Base-by-base conservation (phyloP, 2,888 invertebrate species). In the Drosophila paucipuncta region DNA sequence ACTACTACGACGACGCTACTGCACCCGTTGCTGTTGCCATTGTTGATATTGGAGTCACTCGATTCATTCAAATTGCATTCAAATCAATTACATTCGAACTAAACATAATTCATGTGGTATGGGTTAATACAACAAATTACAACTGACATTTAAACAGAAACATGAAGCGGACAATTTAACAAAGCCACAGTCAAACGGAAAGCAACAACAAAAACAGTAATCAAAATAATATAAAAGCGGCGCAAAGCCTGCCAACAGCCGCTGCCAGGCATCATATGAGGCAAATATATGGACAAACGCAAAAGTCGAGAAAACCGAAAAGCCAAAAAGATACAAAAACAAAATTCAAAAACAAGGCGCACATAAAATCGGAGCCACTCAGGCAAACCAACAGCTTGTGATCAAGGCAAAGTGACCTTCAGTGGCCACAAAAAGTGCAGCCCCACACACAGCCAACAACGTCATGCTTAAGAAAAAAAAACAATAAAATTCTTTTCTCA, bases 401-500 rank as follows among this genome's bases (percentile, higher is more conserved):
- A 75, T 78, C 82, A 83, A 78, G 74, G 78, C 76, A 71, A 75
- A 76, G 71, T 88, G 88, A 89, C 87, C 87, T 86, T 89, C 87
- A 86, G 76, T 81, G 83, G 81, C 64, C 87, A 78, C 74, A 83
- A 68, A 78, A 68, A 73, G 73, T 76, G 78, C 84, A 82, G 76
- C 72, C 62, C 78, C 73, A 80, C 72, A 84, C 67, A 73, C 59
- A 59, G 59, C 53, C 75, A 71, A 63, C 72, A 66, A 63, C 67
- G 64, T 61, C 64, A 73, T 61, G 69, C 63, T 33, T 66, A 78
- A 71, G 59, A 31, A 18, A 57, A 68, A 63, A 87, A 83, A 80
- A 89, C 83, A 83, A 82, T 89, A 88, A 86, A 91, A 90, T 91
- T 91, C 91, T 91, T 91, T 91, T 91, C 91, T 91, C 91, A 91